Evolutionary conservation across 2,888 invertebrate genomes (phyloP).

Genomic region (Parnassius apollo): DNA sequence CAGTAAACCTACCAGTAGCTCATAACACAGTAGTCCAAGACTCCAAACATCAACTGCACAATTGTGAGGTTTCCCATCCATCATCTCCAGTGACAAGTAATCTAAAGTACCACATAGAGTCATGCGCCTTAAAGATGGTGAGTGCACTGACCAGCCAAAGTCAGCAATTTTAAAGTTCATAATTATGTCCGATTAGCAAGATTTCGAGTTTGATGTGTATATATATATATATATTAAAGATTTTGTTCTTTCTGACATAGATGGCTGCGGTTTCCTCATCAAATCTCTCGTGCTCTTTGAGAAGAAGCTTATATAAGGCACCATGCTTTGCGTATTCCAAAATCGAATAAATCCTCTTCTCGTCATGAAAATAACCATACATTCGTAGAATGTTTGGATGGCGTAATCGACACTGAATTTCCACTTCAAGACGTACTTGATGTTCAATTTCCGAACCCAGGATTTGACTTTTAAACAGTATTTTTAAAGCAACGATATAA

Average conservation of each 20-base stretch:
- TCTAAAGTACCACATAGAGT: constrained; percentile 97
- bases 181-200: constrained; percentile 90
- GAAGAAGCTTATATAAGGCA: constrained; percentile 85
- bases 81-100: constrained; percentile 98
- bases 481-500: constrained; percentile 92
- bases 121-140: constrained; percentile 93
- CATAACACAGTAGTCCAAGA: constrained; percentile 96
- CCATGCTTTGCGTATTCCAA: constrained; percentile 96
- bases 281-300: constrained; percentile 89
- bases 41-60: constrained; percentile 97
- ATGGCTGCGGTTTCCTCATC: constrained; percentile 88
- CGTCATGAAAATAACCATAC: constrained; percentile 98
- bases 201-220: constrained; percentile 98
- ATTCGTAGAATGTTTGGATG: constrained; percentile 96
- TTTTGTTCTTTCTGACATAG: constrained; percentile 93
- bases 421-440: constrained; percentile 97
- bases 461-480: constrained; percentile 94
- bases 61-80: constrained; percentile 91
- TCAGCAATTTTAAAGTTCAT: constrained; percentile 96
- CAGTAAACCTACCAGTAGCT: constrained; percentile 95
- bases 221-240: constrained; percentile 86
- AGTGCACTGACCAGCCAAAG: constrained; percentile 99
- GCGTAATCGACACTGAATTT: constrained; percentile 96
- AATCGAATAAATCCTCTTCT: constrained; percentile 92
- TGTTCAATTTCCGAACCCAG: constrained; percentile 93